A percentile compares a stretch with the other conserved stretches of the same genome.
Conservation (phyloP, 92 coral and sea anemone genomes). For the Siderastrea radians region DNA sequence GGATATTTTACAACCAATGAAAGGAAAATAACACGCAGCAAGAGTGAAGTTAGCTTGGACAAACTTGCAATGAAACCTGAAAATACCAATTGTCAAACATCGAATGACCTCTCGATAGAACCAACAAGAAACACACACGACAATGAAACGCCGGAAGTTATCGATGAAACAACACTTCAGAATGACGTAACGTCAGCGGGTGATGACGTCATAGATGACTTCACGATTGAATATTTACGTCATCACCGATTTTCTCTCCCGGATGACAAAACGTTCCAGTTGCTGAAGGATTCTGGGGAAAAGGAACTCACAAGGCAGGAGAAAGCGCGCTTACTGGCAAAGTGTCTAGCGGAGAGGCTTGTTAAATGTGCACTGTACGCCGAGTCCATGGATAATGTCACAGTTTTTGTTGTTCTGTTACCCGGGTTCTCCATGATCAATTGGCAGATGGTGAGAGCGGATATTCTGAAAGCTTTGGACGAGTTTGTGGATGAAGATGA, state of each 20-base stretch:
- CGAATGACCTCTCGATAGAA: not conserved
- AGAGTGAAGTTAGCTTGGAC: conserved; percentile 26
- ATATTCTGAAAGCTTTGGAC: conserved; percentile 52
- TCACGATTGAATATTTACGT: conserved; percentile 18
- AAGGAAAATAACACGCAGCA: conserved; percentile 9
- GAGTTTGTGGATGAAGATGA: conserved; percentile 19
- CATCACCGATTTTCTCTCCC: conserved; percentile 76
- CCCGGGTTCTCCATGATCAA: conserved; percentile 89
- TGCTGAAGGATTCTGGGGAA: conserved; percentile 35
- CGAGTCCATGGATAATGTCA: conserved; percentile 84
- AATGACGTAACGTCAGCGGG: not conserved
- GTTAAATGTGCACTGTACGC: conserved; percentile 92
- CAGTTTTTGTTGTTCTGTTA: conserved; percentile 84
- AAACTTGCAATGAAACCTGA: not conserved
- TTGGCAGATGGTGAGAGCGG: conserved; percentile 65
- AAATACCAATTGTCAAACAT: not conserved
- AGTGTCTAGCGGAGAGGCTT: conserved; percentile 84
- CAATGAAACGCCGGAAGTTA: not conserved
- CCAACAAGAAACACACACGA: not conserved
- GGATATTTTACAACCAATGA: conserved; percentile 10
- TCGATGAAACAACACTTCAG: not conserved
- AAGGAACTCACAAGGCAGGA: conserved; percentile 61
- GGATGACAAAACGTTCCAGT: conserved; percentile 55
- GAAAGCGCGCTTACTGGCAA: conserved; percentile 84
- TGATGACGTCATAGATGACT: conserved; percentile 13